A percentile compares a stretch with the other conserved stretches of the same genome.
Evolutionary conservation across 2,113 vertebrate species (phyloP).

Genomic region (Neodontobutis hainanensis): DNA sequence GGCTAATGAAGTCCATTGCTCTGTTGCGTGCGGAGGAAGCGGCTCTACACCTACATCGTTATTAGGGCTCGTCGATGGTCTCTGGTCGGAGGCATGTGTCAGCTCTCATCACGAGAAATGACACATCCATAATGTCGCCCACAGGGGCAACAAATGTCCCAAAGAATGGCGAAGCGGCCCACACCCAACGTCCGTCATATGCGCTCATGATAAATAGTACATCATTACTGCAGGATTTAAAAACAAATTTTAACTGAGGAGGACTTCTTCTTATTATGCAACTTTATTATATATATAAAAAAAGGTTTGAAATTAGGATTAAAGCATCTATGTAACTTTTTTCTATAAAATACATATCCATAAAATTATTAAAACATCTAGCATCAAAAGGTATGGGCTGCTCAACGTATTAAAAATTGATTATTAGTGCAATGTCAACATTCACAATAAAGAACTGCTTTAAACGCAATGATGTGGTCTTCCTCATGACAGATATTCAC

Average conservation of each 20-base stretch:
- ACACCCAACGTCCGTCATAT: constrained; percentile 38
- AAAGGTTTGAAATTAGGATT: too few relatives aligned
- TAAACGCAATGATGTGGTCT: too few relatives aligned
- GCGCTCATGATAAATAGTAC: constrained; percentile 34
- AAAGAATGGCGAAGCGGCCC: constrained; percentile 30
- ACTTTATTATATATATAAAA: too few relatives aligned
- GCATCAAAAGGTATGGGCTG: too few relatives aligned
- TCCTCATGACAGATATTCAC: too few relatives aligned
- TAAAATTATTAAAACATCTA: too few relatives aligned
- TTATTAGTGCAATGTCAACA: too few relatives aligned
- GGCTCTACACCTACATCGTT: constrained; percentile 63
- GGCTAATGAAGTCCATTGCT: constrained; percentile 65
- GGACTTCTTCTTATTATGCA: too few relatives aligned
- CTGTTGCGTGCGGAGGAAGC: constrained; percentile 41
- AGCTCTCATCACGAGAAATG: constrained; percentile 48
- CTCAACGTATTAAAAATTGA: too few relatives aligned
- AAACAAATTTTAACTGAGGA: constrained; percentile 34
- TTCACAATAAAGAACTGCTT: too few relatives aligned
- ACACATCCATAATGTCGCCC: constrained; percentile 53
- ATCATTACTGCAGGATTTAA: constrained; percentile 33
- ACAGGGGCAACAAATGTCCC: constrained; percentile 39
- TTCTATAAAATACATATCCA: too few relatives aligned
- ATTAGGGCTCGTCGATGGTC: constrained; percentile 39
- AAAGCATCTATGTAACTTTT: too few relatives aligned
- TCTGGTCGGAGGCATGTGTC: constrained; percentile 56